phyloP scores from a whole-genome alignment of 1,140 invertebrate genomes.

The Sycobia sp. region DNA sequence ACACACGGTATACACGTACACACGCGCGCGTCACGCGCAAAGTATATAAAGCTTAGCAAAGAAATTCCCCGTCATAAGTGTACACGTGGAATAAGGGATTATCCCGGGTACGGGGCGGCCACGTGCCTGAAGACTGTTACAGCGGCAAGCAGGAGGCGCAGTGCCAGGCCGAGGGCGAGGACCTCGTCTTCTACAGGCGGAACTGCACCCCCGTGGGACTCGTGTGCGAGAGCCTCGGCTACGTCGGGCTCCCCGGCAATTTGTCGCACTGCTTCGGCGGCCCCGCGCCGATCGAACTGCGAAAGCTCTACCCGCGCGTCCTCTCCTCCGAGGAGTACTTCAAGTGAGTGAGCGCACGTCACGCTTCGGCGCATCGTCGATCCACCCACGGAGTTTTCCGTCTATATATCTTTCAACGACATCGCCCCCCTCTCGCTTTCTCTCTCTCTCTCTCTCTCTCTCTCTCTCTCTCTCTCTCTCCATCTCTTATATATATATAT shows the following conservation, averaged over 20 bases:
- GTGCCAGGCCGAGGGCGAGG: constrained; percentile 53
- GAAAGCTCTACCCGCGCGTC: constrained; percentile 52
- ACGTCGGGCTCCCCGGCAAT: constrained; percentile 50
- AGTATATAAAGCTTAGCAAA: too few species aligned
- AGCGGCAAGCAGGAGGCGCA: constrained; percentile 59
- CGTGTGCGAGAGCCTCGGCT: constrained; percentile 57
- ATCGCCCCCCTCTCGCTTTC: neutral
- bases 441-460: neutral
- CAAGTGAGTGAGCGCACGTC: constrained; percentile 53
- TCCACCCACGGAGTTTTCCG: too few species aligned
- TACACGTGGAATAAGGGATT: too few species aligned
- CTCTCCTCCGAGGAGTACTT: constrained; percentile 67
- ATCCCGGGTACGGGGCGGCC: too few species aligned
- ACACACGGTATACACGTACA: too few species aligned
- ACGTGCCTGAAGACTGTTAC: constrained; percentile 68
- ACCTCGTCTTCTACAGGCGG: constrained; percentile 58
- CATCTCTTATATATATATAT: too few species aligned
- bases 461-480: too few species aligned
- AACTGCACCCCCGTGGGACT: constrained; percentile 59
- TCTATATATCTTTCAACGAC: too few species aligned
- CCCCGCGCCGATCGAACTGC: constrained; percentile 45
- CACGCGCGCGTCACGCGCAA: too few species aligned
- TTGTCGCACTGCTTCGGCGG: constrained; percentile 54
- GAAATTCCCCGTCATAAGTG: too few species aligned
- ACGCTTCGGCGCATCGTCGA: too few species aligned